Percentiles rank a stretch among this genome's conserved stretches.
Evolutionary conservation across 2,113 vertebrate species (phyloP).

Genomic region (Peromyscus leucopus): DNA sequence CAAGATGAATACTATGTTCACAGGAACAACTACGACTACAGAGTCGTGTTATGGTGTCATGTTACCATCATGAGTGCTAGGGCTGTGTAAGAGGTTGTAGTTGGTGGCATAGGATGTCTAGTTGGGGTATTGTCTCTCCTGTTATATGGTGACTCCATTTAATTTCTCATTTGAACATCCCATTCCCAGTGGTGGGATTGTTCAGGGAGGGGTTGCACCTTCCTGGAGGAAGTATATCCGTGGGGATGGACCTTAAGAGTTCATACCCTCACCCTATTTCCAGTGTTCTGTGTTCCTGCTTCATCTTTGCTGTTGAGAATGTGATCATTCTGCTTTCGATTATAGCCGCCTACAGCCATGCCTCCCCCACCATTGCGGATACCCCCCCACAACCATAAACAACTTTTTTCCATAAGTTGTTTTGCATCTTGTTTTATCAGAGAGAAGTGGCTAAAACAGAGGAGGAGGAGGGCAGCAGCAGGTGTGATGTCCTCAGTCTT

Average conservation of each 20-base stretch:
- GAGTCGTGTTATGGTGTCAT: constrained; percentile 44
- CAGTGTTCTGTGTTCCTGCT: background rate
- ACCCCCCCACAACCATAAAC: background rate
- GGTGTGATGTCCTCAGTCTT: background rate
- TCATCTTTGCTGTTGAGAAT: background rate
- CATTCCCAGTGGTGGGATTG: background rate
- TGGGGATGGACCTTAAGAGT: background rate
- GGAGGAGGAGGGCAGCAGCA: background rate
- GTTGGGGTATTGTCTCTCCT: background rate
- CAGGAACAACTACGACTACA: constrained; percentile 58
- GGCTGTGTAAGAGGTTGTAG: background rate
- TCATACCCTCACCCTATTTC: background rate
- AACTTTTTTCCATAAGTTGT: background rate
- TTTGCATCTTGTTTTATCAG: background rate
- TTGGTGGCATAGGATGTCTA: background rate
- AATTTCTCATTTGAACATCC: background rate
- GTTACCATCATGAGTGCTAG: constrained; percentile 43
- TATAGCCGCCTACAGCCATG: background rate
- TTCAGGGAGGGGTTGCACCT: background rate
- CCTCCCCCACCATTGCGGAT: background rate
- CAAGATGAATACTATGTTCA: constrained; percentile 54
- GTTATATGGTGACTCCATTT: background rate
- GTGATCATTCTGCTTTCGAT: background rate
- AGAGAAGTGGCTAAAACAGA: background rate
- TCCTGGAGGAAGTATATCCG: background rate